Percentiles rank a stretch among this genome's conserved stretches.
Evolutionary conservation across 2,797 vertebrate species (phyloP).

Genomic region (Ctenosaura bakeri): DNA sequence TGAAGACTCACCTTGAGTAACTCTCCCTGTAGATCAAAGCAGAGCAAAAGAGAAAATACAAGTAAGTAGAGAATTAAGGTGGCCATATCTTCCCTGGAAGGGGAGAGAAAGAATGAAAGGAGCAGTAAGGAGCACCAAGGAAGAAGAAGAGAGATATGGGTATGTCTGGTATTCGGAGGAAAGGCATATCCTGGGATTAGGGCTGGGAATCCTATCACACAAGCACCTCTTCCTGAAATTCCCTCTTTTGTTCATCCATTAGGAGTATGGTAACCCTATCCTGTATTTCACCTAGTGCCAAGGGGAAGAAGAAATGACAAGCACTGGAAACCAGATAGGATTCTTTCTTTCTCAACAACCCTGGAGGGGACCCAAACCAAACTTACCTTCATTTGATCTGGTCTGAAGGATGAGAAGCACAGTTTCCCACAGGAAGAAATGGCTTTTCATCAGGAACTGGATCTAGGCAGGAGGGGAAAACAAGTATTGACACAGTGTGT

Average conservation of each 20-base stretch:
- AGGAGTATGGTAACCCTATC: no score
- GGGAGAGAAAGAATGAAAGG: background rate
- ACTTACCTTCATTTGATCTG: conserved; percentile 79
- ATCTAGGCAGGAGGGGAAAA: conserved; percentile 78
- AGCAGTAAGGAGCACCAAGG: background rate
- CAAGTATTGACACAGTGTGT: background rate
- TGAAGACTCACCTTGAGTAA: conserved; percentile 86
- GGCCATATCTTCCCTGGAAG: conserved; percentile 78
- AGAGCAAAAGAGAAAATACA: conserved; percentile 93
- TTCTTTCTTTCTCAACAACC: background rate
- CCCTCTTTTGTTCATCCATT: background rate
- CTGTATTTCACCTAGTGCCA: background rate
- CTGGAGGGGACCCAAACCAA: background rate
- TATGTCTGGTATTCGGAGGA: background rate
- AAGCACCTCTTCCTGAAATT: no score
- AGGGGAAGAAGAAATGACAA: background rate
- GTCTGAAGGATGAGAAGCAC: conserved; percentile 76
- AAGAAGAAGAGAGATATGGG: background rate
- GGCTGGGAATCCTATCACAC: background rate
- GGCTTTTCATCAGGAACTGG: conserved; percentile 91
- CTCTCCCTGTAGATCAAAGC: conserved; percentile 90
- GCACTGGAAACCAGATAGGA: background rate
- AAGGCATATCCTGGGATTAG: background rate
- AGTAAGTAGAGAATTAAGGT: conserved; percentile 86
- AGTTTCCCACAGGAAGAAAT: conserved; percentile 89